Evolutionary conservation across 2,797 vertebrate species (phyloP), one percentile per base, ranked within the genome.

Genomic region (Xerus rutilus): DNA sequence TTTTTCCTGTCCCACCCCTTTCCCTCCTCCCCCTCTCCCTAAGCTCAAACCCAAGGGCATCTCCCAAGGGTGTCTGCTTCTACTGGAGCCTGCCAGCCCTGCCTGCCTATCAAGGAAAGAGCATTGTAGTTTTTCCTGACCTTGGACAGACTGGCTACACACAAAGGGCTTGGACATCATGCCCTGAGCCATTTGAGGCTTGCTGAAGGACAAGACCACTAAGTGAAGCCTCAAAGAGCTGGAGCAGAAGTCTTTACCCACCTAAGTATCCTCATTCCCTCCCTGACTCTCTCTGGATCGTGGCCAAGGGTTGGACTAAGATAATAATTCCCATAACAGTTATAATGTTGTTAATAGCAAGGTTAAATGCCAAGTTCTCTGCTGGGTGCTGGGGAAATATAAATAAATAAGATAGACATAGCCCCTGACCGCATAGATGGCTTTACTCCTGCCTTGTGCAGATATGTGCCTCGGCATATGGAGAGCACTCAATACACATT

Each of bases 41-140:
- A 84, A 25, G 30, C 94, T 93, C 57, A 87, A 76, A 25, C 49
- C 84, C 91, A 97, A 96, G 72, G 89, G 72, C 72, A 94, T 81
- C 94, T 95, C 93, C 89, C 94, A 97, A 91, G 81, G 83, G 76
- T 18, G 7, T 96, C 85, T 92, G 73, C 17, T 96, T 69, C 65
- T 74, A 43, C 72, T 86, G 45, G 77, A 95, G 85, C 89, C 87
- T 93, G 86, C 94, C 89, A 93, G 32, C 74, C 85, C 49, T 17
- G 78, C 77, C 83, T 88, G 69, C 84, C 76, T 77, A 76, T 25
- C 81, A 89, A 94, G 91, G 94, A 96, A 92, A 94, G 76, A 91
- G 65, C 49, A 21, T 30, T 78, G 84, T 87, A 84, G 84, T 85
- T 94, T 97, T 92, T 77, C 87, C 73, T 94, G 86, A 91, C 96